phyloP scores from a whole-genome alignment of 2,797 vertebrate genomes.

The Tokudaia tokunoshimensis region DNA sequence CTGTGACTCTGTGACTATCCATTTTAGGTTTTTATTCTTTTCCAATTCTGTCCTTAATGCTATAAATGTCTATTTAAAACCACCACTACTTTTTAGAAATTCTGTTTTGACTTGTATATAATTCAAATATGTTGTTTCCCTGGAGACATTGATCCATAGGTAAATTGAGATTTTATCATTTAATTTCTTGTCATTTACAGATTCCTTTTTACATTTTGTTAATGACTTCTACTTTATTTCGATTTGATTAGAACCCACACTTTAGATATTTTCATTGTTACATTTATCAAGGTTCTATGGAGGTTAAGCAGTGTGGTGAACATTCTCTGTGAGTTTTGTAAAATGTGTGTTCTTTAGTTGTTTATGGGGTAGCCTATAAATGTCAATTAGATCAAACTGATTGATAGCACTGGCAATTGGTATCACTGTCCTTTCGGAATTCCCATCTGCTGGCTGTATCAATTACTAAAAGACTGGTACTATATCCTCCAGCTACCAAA shows the following conservation, averaged over 20 bases:
- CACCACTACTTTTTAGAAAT: constrained; percentile 2
- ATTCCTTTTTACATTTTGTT: neutral
- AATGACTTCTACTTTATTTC: constrained; percentile 48
- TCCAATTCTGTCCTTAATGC: neutral
- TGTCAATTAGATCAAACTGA: constrained; percentile 30
- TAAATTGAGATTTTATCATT: neutral
- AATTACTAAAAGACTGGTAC: neutral
- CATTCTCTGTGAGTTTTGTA: neutral
- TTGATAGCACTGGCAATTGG: neutral
- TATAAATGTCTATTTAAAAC: neutral
- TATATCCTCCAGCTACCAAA: neutral
- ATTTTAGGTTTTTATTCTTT: constrained; percentile 48
- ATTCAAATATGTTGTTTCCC: neutral
- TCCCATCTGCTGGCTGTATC: neutral
- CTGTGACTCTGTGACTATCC: neutral
- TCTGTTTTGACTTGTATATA: neutral
- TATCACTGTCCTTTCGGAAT: neutral
- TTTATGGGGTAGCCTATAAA: neutral
- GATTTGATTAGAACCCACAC: neutral
- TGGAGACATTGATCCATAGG: neutral
- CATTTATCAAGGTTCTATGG: neutral
- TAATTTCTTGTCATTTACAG: neutral
- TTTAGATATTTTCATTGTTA: neutral
- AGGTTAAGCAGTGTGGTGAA: neutral
- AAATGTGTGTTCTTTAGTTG: constrained; percentile 26